Conservation (phyloP, 2,888 invertebrate species). For the Tipula helvola region DNA sequence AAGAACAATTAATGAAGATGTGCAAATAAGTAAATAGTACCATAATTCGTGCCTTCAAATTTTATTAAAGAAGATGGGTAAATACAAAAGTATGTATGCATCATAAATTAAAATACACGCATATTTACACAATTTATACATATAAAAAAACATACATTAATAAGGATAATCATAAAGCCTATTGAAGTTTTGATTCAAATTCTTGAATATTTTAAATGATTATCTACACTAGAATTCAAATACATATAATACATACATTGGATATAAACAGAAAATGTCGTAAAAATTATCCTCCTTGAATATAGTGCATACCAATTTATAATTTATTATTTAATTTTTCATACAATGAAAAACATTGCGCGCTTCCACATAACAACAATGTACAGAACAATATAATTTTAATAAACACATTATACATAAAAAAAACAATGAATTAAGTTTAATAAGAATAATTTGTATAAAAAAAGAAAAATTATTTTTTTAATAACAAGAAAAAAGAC, state of each 20-base stretch:
- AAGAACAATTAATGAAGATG: not conserved
- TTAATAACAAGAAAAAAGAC: not conserved
- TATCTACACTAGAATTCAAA: no score
- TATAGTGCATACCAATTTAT: not conserved
- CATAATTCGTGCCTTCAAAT: not conserved
- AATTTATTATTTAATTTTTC: not conserved
- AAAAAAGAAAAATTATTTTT: not conserved
- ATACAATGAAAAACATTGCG: not conserved
- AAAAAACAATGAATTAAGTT: not conserved
- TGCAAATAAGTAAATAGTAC: not conserved
- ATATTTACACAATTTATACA: no score
- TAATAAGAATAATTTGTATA: not conserved
- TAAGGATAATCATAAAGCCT: not conserved
- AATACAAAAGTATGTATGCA: not conserved
- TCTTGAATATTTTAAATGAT: not conserved
- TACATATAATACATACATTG: no score
- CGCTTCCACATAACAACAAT: not conserved
- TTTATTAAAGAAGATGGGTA: not conserved
- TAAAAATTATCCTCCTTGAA: not conserved
- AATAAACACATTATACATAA: not conserved
- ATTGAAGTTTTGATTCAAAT: not conserved
- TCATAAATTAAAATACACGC: not conserved
- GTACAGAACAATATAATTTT: not conserved
- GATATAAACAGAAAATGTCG: not conserved
- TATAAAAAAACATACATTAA: no score